These are phyloP conservation scores for Gadopsis bispinosus DNA, from an alignment of 2,797 vertebrate species.

Conservation along the genomic window DNA sequence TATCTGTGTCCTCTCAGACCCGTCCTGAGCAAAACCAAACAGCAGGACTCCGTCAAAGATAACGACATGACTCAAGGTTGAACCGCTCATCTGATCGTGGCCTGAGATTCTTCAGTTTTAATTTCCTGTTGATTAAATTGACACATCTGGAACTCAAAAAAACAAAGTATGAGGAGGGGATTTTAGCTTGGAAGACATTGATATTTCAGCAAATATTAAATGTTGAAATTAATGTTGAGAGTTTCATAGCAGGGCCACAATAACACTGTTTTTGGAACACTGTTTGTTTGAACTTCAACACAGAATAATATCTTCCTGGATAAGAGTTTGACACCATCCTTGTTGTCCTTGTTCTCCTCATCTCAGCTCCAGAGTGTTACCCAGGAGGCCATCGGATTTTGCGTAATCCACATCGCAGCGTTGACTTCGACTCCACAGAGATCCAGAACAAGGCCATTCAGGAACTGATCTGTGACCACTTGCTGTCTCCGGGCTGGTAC, in stretches of 20 bases:
- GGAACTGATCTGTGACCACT: conserved; percentile 89
- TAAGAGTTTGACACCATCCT: neutral
- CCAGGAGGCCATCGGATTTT: conserved; percentile 79
- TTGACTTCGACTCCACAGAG: conserved; percentile 86
- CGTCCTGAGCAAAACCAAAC: neutral
- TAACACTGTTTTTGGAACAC: neutral
- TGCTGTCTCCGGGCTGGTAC: conserved; percentile 85
- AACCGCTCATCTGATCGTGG: neutral
- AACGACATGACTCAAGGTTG: conserved; percentile 14
- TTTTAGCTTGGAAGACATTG: conserved; percentile 1
- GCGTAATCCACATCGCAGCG: conserved; percentile 78
- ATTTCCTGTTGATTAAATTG: conserved; percentile 32
- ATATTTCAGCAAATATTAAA: neutral
- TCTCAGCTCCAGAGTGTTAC: conserved; percentile 85
- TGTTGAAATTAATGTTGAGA: neutral
- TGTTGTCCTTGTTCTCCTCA: neutral
- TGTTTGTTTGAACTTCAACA: no score
- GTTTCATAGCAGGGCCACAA: neutral
- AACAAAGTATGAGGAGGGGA: neutral
- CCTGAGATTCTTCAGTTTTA: conserved; percentile 26
- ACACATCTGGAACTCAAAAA: conserved; percentile 16
- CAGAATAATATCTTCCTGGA: neutral
- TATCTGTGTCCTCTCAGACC: neutral
- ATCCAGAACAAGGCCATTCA: conserved; percentile 83
- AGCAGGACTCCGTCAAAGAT: conserved; percentile 23